Evolutionary conservation across 2,888 invertebrate species (phyloP), one percentile per base, ranked within the genome.

Genomic region (Meganola albula): DNA sequence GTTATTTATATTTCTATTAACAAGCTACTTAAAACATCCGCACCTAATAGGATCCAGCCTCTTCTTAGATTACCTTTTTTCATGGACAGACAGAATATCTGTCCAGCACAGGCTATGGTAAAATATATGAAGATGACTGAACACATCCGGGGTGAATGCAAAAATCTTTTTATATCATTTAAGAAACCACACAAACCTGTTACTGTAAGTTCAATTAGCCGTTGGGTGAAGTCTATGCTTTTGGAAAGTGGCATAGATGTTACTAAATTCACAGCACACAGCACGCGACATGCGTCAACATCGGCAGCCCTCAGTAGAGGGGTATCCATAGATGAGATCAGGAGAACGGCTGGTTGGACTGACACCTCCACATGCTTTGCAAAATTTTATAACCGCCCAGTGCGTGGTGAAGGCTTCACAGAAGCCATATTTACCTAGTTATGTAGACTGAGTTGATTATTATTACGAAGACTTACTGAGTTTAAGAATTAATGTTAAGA

Each of bases 231-330:
- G 16, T 9, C 14, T 9, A 7, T 16, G 6, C 9, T 26, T 4
- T 6, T 16, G 5, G 11, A 14, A 9, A 30, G 24, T n/a, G n/a
- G n/a, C n/a, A n/a, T n/a, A n/a, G n/a, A n/a, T n/a, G n/a, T n/a
- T n/a, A n/a, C n/a, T n/a, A 22, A 6, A 7, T 29, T 14, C 13
- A 13, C 29, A 3, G 29, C 29, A 10, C 23, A 23, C 10, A 29
- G 29, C 14, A 29, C 29, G 2, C 22, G 29, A 14, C 21, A 28
- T 12, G 28, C 28, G 9, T 20, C 28, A 3, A 28, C 28, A 5
- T 28, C 28, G 6, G 28, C 28, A 5, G 30, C 22, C n/a, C n/a
- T n/a, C n/a, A n/a, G n/a, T n/a, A n/a, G n/a, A n/a, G n/a, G n/a
- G n/a, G n/a, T n/a, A n/a, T n/a, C n/a, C n/a, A n/a, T n/a, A n/a